Base-by-base conservation (phyloP, 2,888 invertebrate species). In the Brachynemurus nebulosus region DNA sequence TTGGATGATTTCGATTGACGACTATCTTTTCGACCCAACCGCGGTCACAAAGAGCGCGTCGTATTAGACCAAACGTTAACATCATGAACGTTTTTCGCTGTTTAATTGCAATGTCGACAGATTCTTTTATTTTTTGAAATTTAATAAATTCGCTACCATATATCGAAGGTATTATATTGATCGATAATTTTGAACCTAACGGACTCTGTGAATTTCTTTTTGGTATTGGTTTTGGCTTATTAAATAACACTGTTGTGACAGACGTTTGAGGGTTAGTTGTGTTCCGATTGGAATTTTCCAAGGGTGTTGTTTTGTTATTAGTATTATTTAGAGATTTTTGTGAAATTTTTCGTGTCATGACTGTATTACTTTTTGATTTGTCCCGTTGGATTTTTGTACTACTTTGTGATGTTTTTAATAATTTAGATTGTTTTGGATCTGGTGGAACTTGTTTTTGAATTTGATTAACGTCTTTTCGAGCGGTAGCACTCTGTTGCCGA, bases 11-110 rank as follows among this genome's bases (percentile, higher is more conserved):
- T 33, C 66, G 56, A 14, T 59, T 58, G 2, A 59, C 51, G 45
- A 72, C 63, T 21, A 76, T 58, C 61, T 82, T 85, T 61, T 86
- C 84, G 2, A 85, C 63, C 85, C 85, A 86, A 1, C 83, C 84
- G 7, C 79, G 65, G 35, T 71, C 69, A 36, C 72, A 51, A 45
- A 86, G 62, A 1, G 80, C 77, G 50, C 66, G 67, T 37, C 76
- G 64, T 8, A 80, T 62, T 2, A 69, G 63, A 18, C 61, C 62
- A 51, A 67, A 74, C 4, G 78, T 78, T 40, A 66, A 64, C 16
- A 78, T 60, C 2, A 69, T 65, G 57, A 74, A 76, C 50, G 72
- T 70, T 61, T 72, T 74, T 44, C 61, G 63, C 9, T 68, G 56
- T 49, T 56, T 59, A 43, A 71, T 67, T n/a, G 75, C 75, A 38